Conservation (phyloP, 2,888 invertebrate genomes). For the Tenthredo scrophulariae region DNA sequence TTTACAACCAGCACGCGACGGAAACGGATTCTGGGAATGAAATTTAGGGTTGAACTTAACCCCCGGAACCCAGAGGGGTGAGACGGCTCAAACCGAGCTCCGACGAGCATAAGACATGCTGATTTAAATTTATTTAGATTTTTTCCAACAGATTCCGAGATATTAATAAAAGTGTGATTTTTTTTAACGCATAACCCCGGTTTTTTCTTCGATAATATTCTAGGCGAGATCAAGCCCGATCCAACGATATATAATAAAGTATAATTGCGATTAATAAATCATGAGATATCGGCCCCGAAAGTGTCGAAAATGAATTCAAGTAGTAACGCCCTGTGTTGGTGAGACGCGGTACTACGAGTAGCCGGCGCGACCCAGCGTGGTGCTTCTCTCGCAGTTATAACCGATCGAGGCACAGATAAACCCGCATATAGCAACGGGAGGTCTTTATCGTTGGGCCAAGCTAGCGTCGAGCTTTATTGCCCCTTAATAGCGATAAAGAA, state of each 20-base stretch:
- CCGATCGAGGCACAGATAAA: background rate
- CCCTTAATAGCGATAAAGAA: slow-evolving; percentile 61
- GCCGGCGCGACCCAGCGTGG: background rate
- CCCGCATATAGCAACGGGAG: slow-evolving; percentile 59
- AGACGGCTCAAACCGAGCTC: background rate
- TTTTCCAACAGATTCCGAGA: background rate
- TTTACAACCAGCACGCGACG: slow-evolving; percentile 77
- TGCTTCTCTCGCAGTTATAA: background rate
- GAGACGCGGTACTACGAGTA: background rate
- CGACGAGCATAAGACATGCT: background rate
- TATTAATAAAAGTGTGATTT: background rate
- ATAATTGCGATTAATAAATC: background rate
- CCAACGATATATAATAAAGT: background rate
- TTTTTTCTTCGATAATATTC: background rate
- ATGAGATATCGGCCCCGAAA: background rate
- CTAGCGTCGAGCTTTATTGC: slow-evolving; percentile 56
- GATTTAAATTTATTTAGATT: background rate
- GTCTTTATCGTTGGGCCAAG: slow-evolving; percentile 61
- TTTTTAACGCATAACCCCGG: background rate
- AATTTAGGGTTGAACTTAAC: slow-evolving; percentile 71
- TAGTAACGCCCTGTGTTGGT: background rate
- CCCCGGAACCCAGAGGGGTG: background rate
- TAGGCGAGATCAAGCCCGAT: background rate
- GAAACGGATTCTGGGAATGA: slow-evolving; percentile 76
- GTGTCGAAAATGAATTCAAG: background rate